Evolutionary conservation across 2,888 invertebrate genomes (phyloP).

Genomic region (Drosophila bunnanda): DNA sequence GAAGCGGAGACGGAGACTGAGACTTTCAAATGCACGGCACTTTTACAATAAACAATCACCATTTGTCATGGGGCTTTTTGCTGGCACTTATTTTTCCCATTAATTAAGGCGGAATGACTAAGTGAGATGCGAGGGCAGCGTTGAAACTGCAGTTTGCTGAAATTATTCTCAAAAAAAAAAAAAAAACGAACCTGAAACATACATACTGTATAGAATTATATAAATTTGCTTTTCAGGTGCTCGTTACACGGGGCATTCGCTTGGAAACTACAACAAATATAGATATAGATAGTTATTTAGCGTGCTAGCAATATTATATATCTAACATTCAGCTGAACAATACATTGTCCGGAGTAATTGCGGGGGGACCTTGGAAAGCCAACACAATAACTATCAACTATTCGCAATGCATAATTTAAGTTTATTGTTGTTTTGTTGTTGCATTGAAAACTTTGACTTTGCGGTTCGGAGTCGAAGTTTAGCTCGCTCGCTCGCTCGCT

Average conservation of each 20-base stretch:
- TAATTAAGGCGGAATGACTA: constrained; percentile 40
- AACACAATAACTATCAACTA: constrained; percentile 37
- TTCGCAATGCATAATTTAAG: constrained; percentile 55
- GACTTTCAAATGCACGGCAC: constrained; percentile 28
- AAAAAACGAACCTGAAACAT: background rate
- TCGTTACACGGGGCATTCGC: constrained; percentile 60
- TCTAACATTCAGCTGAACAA: constrained; percentile 4
- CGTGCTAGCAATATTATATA: constrained; percentile 28
- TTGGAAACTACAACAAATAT: constrained; percentile 53
- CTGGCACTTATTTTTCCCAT: constrained; percentile 31
- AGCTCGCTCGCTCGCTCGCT: background rate
- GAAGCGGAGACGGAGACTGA: constrained; percentile 1
- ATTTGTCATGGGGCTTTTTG: constrained; percentile 26
- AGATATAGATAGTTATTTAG: constrained; percentile 14
- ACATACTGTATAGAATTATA: constrained; percentile 41
- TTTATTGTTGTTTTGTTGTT: constrained; percentile 19
- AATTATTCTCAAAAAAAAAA: constrained; percentile 48
- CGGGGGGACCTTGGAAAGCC: constrained; percentile 41
- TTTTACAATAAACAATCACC: constrained; percentile 29
- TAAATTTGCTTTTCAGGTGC: constrained; percentile 55
- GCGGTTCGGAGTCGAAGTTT: constrained; percentile 46
- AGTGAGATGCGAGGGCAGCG: constrained; percentile 23
- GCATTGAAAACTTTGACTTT: constrained; percentile 66
- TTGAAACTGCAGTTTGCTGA: constrained; percentile 39
- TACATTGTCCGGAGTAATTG: constrained; percentile 31